These are phyloP conservation scores for Chloroceryle amazona DNA, from an alignment of 2,797 vertebrate genomes.

Conservation along the genomic window DNA sequence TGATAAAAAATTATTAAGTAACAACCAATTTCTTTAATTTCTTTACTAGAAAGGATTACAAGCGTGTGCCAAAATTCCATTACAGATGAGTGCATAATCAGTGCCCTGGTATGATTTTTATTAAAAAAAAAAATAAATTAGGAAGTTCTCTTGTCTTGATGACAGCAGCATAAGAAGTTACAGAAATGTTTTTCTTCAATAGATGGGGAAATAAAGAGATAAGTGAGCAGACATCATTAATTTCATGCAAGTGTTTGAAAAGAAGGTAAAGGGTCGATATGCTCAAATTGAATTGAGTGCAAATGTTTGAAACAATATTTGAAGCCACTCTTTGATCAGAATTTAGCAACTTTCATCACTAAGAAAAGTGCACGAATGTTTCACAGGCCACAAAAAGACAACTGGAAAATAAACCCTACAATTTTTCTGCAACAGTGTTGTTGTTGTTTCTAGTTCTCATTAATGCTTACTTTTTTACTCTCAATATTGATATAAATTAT, in stretches of 20 bases:
- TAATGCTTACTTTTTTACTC: constrained; percentile 63
- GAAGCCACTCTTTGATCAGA: constrained; percentile 41
- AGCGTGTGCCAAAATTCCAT: neutral
- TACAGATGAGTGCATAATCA: neutral
- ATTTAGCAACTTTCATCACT: constrained; percentile 17
- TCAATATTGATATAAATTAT: constrained; percentile 49
- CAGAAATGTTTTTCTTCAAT: constrained; percentile 36
- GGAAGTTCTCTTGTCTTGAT: neutral
- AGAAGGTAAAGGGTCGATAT: neutral
- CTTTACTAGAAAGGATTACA: neutral
- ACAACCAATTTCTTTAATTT: neutral
- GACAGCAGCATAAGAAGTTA: neutral
- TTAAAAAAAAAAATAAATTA: no score
- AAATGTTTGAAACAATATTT: constrained; percentile 51
- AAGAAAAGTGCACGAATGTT: neutral
- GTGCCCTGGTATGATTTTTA: neutral
- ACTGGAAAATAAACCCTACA: neutral
- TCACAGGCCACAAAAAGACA: neutral
- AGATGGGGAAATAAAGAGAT: constrained; percentile 52
- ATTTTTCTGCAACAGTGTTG: neutral
- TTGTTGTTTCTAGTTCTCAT: constrained; percentile 46
- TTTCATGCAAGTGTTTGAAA: constrained; percentile 30
- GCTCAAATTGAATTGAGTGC: neutral
- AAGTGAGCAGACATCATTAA: constrained; percentile 14
- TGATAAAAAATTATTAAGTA: neutral